Evolutionary conservation across 2,797 vertebrate genomes (phyloP).

Genomic region (Crocodylus rhombifer): DNA sequence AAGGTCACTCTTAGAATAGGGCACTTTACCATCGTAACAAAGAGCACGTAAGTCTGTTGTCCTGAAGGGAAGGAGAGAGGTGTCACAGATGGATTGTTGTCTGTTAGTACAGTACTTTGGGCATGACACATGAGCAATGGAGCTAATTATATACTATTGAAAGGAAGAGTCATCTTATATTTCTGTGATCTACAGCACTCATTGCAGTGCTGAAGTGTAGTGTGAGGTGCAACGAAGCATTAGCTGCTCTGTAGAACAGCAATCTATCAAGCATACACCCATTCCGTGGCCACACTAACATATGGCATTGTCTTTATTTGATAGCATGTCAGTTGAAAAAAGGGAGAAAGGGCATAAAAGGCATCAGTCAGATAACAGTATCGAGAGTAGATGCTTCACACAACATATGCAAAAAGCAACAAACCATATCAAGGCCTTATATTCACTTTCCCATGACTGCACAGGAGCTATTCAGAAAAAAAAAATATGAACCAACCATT

Average conservation of each 20-base stretch:
- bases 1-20: neutral
- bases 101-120: constrained; percentile 66
- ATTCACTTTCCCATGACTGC: neutral
- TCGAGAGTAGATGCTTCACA: neutral
- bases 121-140: constrained; percentile 76
- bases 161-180: constrained; percentile 58
- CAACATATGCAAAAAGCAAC: constrained; percentile 30
- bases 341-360: constrained; percentile 45
- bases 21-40: constrained; percentile 27
- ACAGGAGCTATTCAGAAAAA: constrained; percentile 32
- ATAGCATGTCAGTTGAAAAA: constrained; percentile 42
- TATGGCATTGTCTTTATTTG: neutral
- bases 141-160: constrained; percentile 70
- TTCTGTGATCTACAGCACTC: constrained; percentile 42
- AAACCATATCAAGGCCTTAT: constrained; percentile 18
- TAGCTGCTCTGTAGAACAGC: constrained; percentile 18
- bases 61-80: constrained; percentile 39
- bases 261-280: neutral
- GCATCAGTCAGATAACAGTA: constrained; percentile 18
- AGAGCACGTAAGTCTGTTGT: constrained; percentile 4
- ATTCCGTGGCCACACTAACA: neutral
- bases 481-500: constrained; percentile 41
- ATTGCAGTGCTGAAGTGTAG: constrained; percentile 25
- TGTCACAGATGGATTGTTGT: constrained; percentile 69
- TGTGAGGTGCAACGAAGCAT: neutral